phyloP scores from a whole-genome alignment of 1,140 invertebrate genomes.

The Leguminivora glycinivorella region DNA sequence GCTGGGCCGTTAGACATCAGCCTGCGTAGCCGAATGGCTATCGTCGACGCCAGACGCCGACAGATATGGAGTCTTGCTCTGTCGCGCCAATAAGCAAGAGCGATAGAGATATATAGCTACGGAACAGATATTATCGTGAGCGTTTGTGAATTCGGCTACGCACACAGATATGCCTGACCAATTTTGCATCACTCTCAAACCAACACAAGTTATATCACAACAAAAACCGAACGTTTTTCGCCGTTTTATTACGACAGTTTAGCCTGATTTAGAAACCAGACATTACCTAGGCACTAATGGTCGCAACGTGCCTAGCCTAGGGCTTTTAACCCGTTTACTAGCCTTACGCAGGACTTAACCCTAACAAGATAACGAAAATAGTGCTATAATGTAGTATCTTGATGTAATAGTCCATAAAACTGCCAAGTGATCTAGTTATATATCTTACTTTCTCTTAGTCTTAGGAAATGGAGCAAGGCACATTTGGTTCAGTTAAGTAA shows the following conservation, averaged over 20 bases:
- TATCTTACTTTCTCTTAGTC: conserved; percentile 1
- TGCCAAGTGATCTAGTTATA: conserved; percentile 1
- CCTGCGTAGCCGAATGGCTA: no score
- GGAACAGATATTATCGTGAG: no score
- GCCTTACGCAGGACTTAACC: background rate
- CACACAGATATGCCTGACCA: background rate
- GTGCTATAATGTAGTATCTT: background rate
- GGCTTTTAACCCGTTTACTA: background rate
- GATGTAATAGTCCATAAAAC: conserved; percentile 13
- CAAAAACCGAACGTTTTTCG: background rate
- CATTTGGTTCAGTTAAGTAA: background rate
- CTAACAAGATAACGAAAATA: background rate
- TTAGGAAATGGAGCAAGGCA: conserved; percentile 1
- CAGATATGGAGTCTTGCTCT: no score
- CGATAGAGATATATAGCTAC: no score
- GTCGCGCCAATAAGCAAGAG: no score
- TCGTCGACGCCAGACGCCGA: no score
- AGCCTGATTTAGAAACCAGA: conserved; percentile 7
- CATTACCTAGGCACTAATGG: conserved; percentile 8
- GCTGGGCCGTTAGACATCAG: no score
- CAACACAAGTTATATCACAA: conserved; percentile 5
- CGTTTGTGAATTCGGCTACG: no score
- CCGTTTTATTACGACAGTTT: background rate
- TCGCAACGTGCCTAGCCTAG: background rate
- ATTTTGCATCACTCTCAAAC: background rate